Conservation (phyloP, 2,797 vertebrate genomes). For the Harpagifer antarcticus region DNA sequence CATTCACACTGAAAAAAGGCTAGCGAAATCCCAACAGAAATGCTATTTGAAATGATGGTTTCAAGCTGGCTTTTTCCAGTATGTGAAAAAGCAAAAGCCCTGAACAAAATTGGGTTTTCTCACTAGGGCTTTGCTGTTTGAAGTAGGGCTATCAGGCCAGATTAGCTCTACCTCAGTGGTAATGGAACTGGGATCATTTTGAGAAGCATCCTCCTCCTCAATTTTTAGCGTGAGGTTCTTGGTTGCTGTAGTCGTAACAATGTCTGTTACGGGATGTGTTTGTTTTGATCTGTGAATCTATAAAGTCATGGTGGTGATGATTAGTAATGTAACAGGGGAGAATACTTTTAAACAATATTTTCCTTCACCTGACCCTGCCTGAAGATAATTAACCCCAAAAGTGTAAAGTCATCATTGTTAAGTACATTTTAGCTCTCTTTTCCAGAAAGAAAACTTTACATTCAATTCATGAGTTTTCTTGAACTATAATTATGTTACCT, state of each 20-base stretch:
- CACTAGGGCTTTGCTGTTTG: constrained; percentile 76
- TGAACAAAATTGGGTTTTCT: constrained; percentile 74
- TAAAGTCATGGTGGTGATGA: constrained; percentile 27
- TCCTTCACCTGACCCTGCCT: neutral
- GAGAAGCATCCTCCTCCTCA: constrained; percentile 62
- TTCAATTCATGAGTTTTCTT: neutral
- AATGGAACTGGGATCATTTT: constrained; percentile 75
- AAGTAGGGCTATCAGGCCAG: constrained; percentile 75
- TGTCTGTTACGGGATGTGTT: constrained; percentile 28
- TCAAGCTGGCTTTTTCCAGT: constrained; percentile 49
- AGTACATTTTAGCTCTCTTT: neutral
- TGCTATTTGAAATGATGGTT: constrained; percentile 59
- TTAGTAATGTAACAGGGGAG: constrained; percentile 23
- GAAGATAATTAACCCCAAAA: neutral
- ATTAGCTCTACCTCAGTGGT: constrained; percentile 72
- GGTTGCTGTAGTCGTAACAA: constrained; percentile 20
- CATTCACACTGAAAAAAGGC: constrained; percentile 24
- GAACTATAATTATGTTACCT: too few species aligned
- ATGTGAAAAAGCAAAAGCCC: constrained; percentile 58
- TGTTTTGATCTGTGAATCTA: constrained; percentile 34
- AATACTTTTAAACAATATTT: constrained; percentile 2
- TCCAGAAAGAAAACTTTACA: neutral
- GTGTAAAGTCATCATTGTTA: neutral
- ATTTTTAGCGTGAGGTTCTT: constrained; percentile 47
- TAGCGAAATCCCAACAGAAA: constrained; percentile 26